phyloP scores from a whole-genome alignment of 2,113 vertebrate genomes.

The Galbula dea region DNA sequence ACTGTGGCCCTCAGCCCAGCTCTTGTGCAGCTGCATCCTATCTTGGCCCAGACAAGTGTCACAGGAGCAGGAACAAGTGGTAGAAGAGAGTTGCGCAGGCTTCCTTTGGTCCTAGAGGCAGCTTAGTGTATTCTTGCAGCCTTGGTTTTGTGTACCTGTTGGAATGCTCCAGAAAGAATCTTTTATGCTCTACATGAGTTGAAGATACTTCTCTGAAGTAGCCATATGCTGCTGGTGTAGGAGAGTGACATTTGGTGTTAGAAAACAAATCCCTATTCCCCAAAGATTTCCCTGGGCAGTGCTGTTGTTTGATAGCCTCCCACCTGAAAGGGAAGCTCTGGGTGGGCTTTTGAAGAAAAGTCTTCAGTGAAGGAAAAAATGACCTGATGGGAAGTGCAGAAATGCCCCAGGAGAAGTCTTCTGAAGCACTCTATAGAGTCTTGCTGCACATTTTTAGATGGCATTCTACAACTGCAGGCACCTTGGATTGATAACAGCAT shows the following conservation, averaged over 20 bases:
- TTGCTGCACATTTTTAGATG: background rate
- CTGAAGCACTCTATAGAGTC: background rate
- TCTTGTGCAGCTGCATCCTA: background rate
- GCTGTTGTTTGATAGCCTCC: background rate
- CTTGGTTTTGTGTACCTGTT: background rate
- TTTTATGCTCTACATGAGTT: background rate
- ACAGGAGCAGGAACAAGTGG: fast-evolving
- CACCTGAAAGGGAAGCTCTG: background rate
- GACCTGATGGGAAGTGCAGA: background rate
- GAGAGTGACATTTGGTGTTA: background rate
- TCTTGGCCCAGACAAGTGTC: background rate
- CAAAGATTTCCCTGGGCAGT: background rate
- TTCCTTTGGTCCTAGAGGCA: fast-evolving
- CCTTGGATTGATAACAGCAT: background rate
- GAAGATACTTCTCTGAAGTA: background rate
- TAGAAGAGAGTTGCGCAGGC: background rate
- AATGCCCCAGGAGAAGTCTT: background rate
- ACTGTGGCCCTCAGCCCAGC: background rate
- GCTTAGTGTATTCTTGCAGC: background rate
- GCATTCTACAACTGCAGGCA: background rate
- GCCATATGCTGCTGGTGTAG: background rate
- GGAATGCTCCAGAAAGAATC: background rate
- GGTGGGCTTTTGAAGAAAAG: background rate
- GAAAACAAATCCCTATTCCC: background rate
- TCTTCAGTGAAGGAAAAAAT: background rate